Evolutionary conservation across 2,113 vertebrate genomes (phyloP).

Genomic region (Pterocles gutturalis): DNA sequence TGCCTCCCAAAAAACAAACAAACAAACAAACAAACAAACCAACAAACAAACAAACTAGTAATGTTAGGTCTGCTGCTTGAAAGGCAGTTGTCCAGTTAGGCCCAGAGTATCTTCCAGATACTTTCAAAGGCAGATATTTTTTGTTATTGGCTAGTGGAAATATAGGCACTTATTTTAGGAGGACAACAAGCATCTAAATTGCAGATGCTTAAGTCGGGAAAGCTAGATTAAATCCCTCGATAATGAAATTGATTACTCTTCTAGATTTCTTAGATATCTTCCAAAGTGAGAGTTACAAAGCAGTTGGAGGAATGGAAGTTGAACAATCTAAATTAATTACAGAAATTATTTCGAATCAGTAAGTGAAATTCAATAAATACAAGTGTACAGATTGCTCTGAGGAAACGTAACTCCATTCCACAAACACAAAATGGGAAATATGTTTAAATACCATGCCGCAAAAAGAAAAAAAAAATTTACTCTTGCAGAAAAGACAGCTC

Average conservation of each 20-base stretch:
- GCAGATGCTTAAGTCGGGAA: not conserved
- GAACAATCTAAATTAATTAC: constrained; percentile 37
- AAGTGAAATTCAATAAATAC: not conserved
- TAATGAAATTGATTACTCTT: not conserved
- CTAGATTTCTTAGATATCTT: not conserved
- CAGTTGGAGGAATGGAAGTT: not conserved
- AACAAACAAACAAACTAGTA: not conserved
- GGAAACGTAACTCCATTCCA: not conserved
- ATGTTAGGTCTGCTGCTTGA: not conserved
- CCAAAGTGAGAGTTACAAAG: not conserved
- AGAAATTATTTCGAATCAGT: constrained; percentile 2
- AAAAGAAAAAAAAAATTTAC: not conserved
- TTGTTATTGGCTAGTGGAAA: not conserved
- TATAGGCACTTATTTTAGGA: not conserved
- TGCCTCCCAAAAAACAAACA: not conserved
- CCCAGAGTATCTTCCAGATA: not conserved
- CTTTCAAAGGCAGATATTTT: not conserved
- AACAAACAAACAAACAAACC: not conserved
- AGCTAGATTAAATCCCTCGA: not conserved
- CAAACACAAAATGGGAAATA: constrained; percentile 1
- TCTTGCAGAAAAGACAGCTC: not conserved
- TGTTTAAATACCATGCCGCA: not conserved
- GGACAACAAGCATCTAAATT: not conserved
- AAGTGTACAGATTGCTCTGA: not conserved
- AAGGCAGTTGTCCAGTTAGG: not conserved